Percentiles rank a stretch among this genome's conserved stretches.
Conservation (phyloP, 2,888 invertebrate genomes). For the Lucinisca nassula region DNA sequence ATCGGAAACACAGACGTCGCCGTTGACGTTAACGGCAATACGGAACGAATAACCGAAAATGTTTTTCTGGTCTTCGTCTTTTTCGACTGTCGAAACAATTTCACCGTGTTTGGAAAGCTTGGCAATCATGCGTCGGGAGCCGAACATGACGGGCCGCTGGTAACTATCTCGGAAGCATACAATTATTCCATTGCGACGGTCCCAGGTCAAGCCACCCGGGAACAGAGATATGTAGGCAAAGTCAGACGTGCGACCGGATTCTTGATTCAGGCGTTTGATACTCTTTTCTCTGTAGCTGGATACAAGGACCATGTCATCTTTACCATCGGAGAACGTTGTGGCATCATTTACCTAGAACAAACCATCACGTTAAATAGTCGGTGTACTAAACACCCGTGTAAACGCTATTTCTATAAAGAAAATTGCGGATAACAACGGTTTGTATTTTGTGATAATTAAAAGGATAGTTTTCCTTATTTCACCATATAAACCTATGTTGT, state of each 20-base stretch:
- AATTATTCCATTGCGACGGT: slow-evolving; percentile 62
- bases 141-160: slow-evolving; percentile 53
- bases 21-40: slow-evolving; percentile 64
- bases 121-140: slow-evolving; percentile 67
- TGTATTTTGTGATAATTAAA: too few relatives aligned
- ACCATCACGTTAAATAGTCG: too few relatives aligned
- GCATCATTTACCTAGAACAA: slow-evolving; percentile 60
- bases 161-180: slow-evolving; percentile 70
- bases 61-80: slow-evolving; percentile 66
- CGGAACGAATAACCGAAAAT: slow-evolving; percentile 69
- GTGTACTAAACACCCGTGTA: too few relatives aligned
- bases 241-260: slow-evolving; percentile 62
- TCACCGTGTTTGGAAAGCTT: slow-evolving; percentile 68
- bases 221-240: slow-evolving; percentile 68
- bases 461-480: too few relatives aligned
- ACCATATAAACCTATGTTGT: too few relatives aligned
- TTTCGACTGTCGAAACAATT: slow-evolving; percentile 66
- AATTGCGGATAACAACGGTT: too few relatives aligned
- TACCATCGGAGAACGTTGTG: slow-evolving; percentile 52
- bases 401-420: too few relatives aligned
- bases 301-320: slow-evolving; percentile 58
- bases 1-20: slow-evolving; percentile 70
- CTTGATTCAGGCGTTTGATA: slow-evolving; percentile 68
- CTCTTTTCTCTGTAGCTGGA: slow-evolving; percentile 70
- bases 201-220: slow-evolving; percentile 65